Conservation (phyloP, 2,797 vertebrate species). For the Arctocebus calabarensis region DNA sequence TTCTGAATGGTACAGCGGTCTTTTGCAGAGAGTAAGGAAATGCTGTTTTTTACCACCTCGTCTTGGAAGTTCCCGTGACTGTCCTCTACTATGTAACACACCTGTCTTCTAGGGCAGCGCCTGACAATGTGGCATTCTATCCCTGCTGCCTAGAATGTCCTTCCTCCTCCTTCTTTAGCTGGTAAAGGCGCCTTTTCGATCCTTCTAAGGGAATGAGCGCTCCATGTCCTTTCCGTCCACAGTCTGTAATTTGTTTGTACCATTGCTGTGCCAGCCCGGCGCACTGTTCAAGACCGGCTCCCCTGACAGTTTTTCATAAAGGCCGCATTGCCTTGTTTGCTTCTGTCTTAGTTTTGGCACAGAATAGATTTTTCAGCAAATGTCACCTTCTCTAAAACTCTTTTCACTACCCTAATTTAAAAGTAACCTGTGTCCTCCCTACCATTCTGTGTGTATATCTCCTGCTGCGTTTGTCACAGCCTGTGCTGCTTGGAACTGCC, state of each 20-base stretch:
- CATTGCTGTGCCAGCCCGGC: neutral
- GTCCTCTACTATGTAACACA: neutral
- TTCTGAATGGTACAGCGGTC: neutral
- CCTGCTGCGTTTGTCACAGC: neutral
- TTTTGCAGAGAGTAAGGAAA: neutral
- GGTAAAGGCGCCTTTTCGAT: neutral
- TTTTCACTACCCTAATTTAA: neutral
- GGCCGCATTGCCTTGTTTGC: neutral
- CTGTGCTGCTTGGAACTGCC: neutral
- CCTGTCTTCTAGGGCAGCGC: neutral
- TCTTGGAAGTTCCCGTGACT: neutral
- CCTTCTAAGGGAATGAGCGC: neutral
- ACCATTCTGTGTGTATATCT: neutral
- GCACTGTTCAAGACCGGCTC: neutral
- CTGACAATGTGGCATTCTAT: neutral
- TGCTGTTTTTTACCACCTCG: neutral
- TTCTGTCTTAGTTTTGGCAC: neutral
- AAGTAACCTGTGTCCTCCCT: neutral
- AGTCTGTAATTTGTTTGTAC: neutral
- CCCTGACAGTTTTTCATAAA: neutral
- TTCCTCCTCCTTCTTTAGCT: neutral
- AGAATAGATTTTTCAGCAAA: conserved; percentile 23
- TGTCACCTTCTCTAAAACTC: neutral
- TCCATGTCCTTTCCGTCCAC: neutral
- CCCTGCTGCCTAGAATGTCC: neutral